phyloP scores from a whole-genome alignment of 2,888 invertebrate species.

The Caenorhabditis sulstoni region DNA sequence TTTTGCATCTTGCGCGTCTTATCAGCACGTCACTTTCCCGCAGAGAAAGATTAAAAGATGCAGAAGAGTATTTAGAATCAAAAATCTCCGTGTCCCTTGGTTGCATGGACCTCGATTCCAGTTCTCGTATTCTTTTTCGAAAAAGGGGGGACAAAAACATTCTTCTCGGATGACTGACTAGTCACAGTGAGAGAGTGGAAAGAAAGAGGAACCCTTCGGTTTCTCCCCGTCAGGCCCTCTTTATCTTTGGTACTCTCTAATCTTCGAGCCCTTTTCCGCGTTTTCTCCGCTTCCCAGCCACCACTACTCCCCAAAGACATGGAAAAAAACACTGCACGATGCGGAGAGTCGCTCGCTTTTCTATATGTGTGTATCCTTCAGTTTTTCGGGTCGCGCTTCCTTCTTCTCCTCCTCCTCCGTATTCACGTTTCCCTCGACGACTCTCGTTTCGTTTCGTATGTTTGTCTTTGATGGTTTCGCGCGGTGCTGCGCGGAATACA shows the following conservation, averaged over 20 bases:
- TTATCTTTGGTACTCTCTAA: slow-evolving; percentile 44
- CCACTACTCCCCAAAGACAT: slow-evolving; percentile 48
- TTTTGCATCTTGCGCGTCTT: too few species aligned
- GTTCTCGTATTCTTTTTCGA: not conserved
- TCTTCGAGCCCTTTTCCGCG: slow-evolving; percentile 34
- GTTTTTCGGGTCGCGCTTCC: slow-evolving; percentile 6
- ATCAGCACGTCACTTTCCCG: not conserved
- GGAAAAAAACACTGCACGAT: slow-evolving; percentile 38
- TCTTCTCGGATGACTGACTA: slow-evolving; percentile 40
- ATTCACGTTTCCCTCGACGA: slow-evolving; percentile 3
- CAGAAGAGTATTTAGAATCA: not conserved
- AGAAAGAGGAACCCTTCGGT: too few species aligned
- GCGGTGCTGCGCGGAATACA: too few species aligned
- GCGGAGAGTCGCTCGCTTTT: slow-evolving; percentile 5
- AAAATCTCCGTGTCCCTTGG: not conserved
- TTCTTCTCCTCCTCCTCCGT: slow-evolving; percentile 40
- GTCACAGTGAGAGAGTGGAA: not conserved
- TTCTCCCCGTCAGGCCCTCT: slow-evolving; percentile 16
- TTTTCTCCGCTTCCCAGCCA: slow-evolving; percentile 5
- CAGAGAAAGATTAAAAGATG: too few species aligned
- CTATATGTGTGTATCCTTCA: slow-evolving; percentile 32
- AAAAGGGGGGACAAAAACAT: slow-evolving; percentile 11
- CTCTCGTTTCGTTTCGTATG: too few species aligned
- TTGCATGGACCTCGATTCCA: too few species aligned
- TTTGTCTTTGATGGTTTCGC: too few species aligned